Evolutionary conservation across 2,888 invertebrate genomes (phyloP).

Genomic region (Rhopalosiphum nymphaeae): DNA sequence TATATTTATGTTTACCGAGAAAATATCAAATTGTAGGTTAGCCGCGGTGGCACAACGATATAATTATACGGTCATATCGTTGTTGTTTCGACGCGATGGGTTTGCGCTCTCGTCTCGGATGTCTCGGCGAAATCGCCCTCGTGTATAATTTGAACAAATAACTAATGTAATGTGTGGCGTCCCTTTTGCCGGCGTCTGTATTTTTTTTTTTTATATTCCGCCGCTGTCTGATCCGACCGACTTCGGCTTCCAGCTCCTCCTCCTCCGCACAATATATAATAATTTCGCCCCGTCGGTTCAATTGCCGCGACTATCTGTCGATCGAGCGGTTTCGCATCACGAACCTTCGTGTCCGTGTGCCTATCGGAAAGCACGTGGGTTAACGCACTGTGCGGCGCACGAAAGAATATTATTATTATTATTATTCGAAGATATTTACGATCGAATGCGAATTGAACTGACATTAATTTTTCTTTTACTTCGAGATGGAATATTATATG

Average conservation of each 20-base stretch:
- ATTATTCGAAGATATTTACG: not conserved
- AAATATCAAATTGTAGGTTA: slow-evolving; percentile 54
- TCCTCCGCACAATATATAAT: not conserved
- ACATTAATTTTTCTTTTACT: not conserved
- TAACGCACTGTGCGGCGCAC: not conserved
- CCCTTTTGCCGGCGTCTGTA: slow-evolving; percentile 20
- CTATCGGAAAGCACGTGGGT: slow-evolving; percentile 15
- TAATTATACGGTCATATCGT: slow-evolving; percentile 51
- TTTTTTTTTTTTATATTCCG: not conserved
- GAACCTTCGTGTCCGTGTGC: slow-evolving; percentile 28
- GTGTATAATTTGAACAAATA: slow-evolving; percentile 51
- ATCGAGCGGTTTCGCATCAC: slow-evolving; percentile 51
- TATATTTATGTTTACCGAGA: slow-evolving; percentile 15
- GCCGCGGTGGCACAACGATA: not conserved
- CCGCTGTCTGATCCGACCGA: slow-evolving; percentile 32
- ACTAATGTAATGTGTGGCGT: slow-evolving; percentile 16
- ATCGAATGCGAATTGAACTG: not conserved
- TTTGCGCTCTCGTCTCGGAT: not conserved
- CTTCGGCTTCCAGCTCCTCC: not conserved
- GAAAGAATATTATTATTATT: not conserved
- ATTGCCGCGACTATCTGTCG: slow-evolving; percentile 23
- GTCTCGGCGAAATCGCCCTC: slow-evolving; percentile 38
- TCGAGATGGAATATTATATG: not conserved
- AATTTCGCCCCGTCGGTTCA: slow-evolving; percentile 29
- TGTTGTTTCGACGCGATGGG: not conserved